A percentile compares a stretch with the other conserved stretches of the same genome.
These are phyloP conservation scores for Lota lota DNA, from an alignment of 2,113 vertebrate species.

Conservation along the genomic window DNA sequence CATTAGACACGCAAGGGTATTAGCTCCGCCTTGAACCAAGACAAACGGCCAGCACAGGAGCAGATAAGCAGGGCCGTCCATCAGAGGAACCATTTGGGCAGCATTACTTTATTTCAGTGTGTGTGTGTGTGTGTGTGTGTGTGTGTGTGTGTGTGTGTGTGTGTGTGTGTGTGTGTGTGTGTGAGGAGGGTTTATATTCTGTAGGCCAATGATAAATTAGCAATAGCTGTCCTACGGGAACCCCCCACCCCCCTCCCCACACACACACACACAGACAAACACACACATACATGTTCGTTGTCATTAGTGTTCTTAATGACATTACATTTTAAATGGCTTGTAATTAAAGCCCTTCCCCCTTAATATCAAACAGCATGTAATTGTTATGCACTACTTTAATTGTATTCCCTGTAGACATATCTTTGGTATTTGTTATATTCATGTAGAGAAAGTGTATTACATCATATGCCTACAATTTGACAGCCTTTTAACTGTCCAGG, in stretches of 20 bases:
- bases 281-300: not conserved
- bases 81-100: conserved; percentile 39
- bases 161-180: conserved; percentile 7
- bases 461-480: not conserved
- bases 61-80: conserved; percentile 58
- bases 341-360: too few relatives aligned
- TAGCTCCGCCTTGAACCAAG: conserved; percentile 51
- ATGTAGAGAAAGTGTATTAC: not conserved
- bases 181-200: conserved; percentile 1
- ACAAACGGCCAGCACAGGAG: conserved; percentile 68
- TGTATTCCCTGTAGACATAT: not conserved
- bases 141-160: conserved; percentile 21
- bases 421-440: not conserved
- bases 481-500: not conserved
- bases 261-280: too few relatives aligned
- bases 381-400: not conserved
- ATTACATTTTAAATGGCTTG: too few relatives aligned
- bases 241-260: too few relatives aligned
- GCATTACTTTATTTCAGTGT: conserved; percentile 44
- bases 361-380: not conserved
- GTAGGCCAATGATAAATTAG: too few relatives aligned
- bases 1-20: conserved; percentile 42
- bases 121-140: conserved; percentile 26
- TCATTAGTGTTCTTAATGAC: not conserved
- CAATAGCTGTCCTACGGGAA: too few relatives aligned